Base-by-base conservation (phyloP, 2,797 vertebrate genomes). In the Podarcis lilfordi region DNA sequence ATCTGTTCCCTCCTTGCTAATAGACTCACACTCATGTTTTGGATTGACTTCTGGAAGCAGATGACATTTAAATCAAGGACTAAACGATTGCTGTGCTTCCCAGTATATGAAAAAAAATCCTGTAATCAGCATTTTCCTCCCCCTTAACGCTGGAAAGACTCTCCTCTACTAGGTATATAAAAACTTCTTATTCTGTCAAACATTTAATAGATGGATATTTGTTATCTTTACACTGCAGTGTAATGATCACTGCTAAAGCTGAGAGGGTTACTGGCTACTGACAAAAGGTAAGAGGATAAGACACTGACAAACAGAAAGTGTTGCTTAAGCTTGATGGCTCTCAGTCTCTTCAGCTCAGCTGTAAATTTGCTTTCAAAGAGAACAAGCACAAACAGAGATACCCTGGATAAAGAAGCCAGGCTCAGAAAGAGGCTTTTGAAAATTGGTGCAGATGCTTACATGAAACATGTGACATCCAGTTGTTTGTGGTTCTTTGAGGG, bases 281-380 rank as follows among this genome's bases (percentile, higher is more conserved):
- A 59, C 55, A 50, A 77, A 83, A 84, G 3, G 75, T 23, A 86
- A 79, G 27, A 45, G 50, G 76, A 82, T 35, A 61, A 82, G 74
- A 72, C 8, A 74, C 29, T 69, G 64, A 71, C 45, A 89, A 45
- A 86, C 19, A 83, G 66, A 69, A 69, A 71, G 37, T 45, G 37
- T 25, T 43, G 68, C 21, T 72, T 86, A 71, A 78, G 21, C n/a
- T 45, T 9, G 80, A 71, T 79, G 66, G 74, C 7, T 78, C 37
- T 86, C 84, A 40, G 35, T 32, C 45, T 79, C 10, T 68, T 74
- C 50, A 86, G n/a, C 37, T 87, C 64, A 83, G 50, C 35, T 74
- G 81, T 79, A 84, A 72, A 84, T 86, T 86, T 84, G 55, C 11
- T 64, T 84, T 66, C 77, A 79, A 79, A 84, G 40, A 66, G n/a